Percentiles rank a stretch among this genome's conserved stretches.
phyloP scores from a whole-genome alignment of 2,888 invertebrate species.

The Matsumyia berberina region DNA sequence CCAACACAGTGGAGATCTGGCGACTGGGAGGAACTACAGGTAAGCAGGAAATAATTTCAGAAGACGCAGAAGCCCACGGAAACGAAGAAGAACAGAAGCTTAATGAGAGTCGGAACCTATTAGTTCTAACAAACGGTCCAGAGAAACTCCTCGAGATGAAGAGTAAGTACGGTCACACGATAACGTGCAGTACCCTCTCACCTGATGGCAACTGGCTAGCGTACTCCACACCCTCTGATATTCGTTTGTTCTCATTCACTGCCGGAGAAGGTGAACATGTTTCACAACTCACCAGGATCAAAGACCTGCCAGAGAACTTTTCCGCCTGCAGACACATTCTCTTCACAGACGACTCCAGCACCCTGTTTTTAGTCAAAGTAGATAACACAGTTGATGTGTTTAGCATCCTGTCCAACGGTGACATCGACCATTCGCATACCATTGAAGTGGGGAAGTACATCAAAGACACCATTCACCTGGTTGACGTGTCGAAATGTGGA shows the following conservation, averaged over 20 bases:
- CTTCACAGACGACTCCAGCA: slow-evolving; percentile 84
- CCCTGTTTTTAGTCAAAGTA: slow-evolving; percentile 84
- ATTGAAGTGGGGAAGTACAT: slow-evolving; percentile 84
- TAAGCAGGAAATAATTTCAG: slow-evolving; percentile 74
- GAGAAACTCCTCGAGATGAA: slow-evolving; percentile 89
- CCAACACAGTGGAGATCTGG: slow-evolving; percentile 88
- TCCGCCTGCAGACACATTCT: slow-evolving; percentile 82
- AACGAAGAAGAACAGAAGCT: slow-evolving; percentile 78
- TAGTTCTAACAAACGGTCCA: slow-evolving; percentile 84
- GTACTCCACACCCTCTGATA: slow-evolving; percentile 88
- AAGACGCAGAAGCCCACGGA: slow-evolving; percentile 79
- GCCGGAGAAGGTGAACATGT: slow-evolving; percentile 78
- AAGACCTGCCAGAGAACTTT: slow-evolving; percentile 82
- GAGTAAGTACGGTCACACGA: slow-evolving; percentile 87
- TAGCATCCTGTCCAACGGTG: slow-evolving; percentile 81
- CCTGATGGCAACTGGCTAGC: slow-evolving; percentile 89
- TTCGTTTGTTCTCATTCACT: slow-evolving; percentile 86
- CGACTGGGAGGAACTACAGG: slow-evolving; percentile 85
- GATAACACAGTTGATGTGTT: slow-evolving; percentile 84
- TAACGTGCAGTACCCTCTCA: slow-evolving; percentile 89
- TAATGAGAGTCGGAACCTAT: slow-evolving; percentile 50
- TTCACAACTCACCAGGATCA: slow-evolving; percentile 81
- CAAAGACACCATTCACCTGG: slow-evolving; percentile 85
- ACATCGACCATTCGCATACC: slow-evolving; percentile 82
- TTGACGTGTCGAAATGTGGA: slow-evolving; percentile 85